Evolutionary conservation across 1,140 invertebrate species (phyloP).

Genomic region (Andrena cerasifolii): DNA sequence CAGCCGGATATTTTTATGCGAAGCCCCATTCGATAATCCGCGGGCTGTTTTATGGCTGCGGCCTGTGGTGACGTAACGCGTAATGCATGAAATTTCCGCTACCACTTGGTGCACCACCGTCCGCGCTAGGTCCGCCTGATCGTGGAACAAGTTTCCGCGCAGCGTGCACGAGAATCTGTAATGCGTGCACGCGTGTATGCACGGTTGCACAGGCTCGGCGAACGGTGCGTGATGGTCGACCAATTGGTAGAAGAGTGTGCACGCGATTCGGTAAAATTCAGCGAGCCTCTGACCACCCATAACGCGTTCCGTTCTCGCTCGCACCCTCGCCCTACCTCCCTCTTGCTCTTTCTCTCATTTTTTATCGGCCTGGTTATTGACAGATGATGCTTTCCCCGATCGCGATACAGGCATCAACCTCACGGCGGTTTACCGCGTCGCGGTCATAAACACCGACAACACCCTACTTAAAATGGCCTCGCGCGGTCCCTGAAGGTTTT

Average conservation of each 20-base stretch:
- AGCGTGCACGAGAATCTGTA: neutral
- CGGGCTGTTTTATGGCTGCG: conserved; percentile 77
- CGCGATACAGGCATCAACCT: conserved; percentile 56
- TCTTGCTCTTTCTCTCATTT: conserved; percentile 37
- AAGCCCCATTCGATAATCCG: conserved; percentile 77
- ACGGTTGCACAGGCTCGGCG: neutral
- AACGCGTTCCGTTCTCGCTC: conserved; percentile 11
- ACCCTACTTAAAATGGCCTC: conserved; percentile 48
- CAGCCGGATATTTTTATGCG: conserved; percentile 78
- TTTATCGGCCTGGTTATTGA: conserved; percentile 69
- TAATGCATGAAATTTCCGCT: conserved; percentile 67
- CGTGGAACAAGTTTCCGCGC: too few species aligned
- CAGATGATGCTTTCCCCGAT: conserved; percentile 65
- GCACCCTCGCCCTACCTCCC: neutral
- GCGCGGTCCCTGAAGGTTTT: conserved; percentile 10
- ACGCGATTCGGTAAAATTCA: conserved; percentile 55
- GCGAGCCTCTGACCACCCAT: conserved; percentile 6
- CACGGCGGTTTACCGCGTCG: conserved; percentile 59
- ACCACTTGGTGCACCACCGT: conserved; percentile 17
- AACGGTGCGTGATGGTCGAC: conserved; percentile 24
- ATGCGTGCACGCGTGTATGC: conserved; percentile 16
- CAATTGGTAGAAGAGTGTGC: conserved; percentile 61
- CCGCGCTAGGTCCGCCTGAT: neutral
- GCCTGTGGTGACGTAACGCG: conserved; percentile 68
- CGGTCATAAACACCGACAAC: conserved; percentile 59